Percentiles rank a stretch among this genome's conserved stretches.
These are phyloP conservation scores for Dicycla oo DNA, from an alignment of 2,888 invertebrate genomes.

Conservation along the genomic window DNA sequence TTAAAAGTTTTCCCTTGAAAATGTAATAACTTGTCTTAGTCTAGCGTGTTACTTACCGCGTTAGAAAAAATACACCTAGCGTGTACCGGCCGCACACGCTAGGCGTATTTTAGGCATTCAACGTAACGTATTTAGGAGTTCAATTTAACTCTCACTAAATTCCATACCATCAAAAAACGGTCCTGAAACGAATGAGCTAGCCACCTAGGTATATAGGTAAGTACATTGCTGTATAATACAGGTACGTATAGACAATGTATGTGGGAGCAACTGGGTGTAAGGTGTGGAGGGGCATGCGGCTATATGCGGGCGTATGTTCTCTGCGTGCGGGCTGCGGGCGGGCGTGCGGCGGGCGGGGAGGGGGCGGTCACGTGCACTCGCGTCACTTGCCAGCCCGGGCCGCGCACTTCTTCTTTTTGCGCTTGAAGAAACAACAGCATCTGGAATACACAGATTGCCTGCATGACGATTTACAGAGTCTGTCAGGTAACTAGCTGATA, in stretches of 20 bases:
- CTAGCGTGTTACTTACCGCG: slow-evolving; percentile 53
- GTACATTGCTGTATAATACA: slow-evolving; percentile 46
- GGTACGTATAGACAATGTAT: slow-evolving; percentile 48
- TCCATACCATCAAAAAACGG: slow-evolving; percentile 60
- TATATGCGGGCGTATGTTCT: slow-evolving; percentile 50
- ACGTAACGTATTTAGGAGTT: slow-evolving; percentile 39
- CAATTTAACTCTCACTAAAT: slow-evolving; percentile 41
- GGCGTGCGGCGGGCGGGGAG: slow-evolving; percentile 63
- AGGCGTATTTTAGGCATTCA: slow-evolving; percentile 42
- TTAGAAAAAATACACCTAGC: slow-evolving; percentile 50
- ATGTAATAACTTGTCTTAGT: slow-evolving; percentile 47
- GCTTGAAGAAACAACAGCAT: slow-evolving; percentile 99
- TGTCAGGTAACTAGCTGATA: slow-evolving; percentile 82
- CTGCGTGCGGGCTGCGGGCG: slow-evolving; percentile 46
- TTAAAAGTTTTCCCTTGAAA: slow-evolving; percentile 33
- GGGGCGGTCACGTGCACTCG: slow-evolving; percentile 83
- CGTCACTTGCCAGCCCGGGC: slow-evolving; percentile 97
- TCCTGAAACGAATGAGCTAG: slow-evolving; percentile 44
- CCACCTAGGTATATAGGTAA: slow-evolving; percentile 42
- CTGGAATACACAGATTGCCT: slow-evolving; percentile 92
- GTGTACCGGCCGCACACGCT: slow-evolving; percentile 56
- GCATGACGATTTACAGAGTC: slow-evolving; percentile 89
- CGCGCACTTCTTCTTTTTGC: slow-evolving; percentile 99
- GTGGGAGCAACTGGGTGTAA: slow-evolving; percentile 63
- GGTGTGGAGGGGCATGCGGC: slow-evolving; percentile 43